A percentile compares a stretch with the other conserved stretches of the same genome.
Conservation (phyloP, 1,140 invertebrate species). For the Trypoxylus dichotomus region DNA sequence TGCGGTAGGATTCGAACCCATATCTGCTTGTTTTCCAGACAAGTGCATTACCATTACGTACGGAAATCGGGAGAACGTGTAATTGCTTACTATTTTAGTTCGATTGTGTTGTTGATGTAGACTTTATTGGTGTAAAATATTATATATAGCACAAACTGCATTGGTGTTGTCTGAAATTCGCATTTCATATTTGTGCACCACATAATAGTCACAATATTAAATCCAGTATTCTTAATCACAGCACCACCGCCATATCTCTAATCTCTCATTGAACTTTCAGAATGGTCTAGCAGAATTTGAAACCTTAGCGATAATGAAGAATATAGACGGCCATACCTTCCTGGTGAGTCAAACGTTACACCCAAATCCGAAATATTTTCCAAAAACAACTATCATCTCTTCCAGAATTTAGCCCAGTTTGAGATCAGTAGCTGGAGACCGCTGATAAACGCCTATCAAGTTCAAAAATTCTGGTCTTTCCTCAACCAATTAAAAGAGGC, state of each 20-base stretch:
- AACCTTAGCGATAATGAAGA: neutral
- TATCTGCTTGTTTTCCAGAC: no score
- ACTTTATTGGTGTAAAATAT: no score
- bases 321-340: slow-evolving; percentile 29
- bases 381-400: neutral
- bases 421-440: slow-evolving; percentile 18
- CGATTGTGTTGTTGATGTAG: no score
- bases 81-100: no score
- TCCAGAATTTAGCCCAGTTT: slow-evolving; percentile 10
- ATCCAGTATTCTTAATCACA: no score
- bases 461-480: slow-evolving; percentile 12
- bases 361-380: neutral
- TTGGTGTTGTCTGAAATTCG: no score
- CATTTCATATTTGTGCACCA: no score
- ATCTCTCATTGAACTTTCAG: neutral
- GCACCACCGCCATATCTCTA: neutral
- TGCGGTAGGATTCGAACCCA: no score
- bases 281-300: slow-evolving; percentile 9
- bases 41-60: no score
- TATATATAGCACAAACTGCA: no score
- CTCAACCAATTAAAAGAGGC: neutral
- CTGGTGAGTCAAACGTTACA: slow-evolving; percentile 28
- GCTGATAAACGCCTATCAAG: neutral
- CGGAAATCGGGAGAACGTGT: no score
- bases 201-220: no score